Evolutionary conservation across 2,113 vertebrate genomes (phyloP).

Genomic region (Hemibagrus wyckioides): DNA sequence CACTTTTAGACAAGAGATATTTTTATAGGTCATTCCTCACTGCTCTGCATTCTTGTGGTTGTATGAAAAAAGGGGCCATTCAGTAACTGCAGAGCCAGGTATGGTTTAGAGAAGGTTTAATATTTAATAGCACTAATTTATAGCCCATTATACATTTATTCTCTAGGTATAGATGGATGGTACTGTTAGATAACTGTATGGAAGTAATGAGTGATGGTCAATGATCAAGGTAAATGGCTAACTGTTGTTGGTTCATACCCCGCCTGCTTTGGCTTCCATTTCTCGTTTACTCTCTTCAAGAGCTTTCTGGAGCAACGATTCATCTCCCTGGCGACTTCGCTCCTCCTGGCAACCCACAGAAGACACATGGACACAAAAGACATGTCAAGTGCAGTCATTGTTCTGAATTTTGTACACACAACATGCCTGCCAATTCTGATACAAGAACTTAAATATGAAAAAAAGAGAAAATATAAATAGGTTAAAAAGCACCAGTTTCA

Average conservation of each 20-base stretch:
- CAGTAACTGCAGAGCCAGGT: constrained; percentile 16
- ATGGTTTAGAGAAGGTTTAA: neutral
- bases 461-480: neutral
- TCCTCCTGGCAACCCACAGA: constrained; percentile 79
- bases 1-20: constrained; percentile 27
- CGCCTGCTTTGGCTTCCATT: constrained; percentile 74
- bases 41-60: neutral
- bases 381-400: constrained; percentile 49
- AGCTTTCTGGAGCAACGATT: constrained; percentile 77
- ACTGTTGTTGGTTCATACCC: constrained; percentile 65
- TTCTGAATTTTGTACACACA: constrained; percentile 30
- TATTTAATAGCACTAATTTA: neutral
- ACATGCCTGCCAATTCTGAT: constrained; percentile 24
- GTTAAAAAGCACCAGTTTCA: constrained; percentile 9
- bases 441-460: neutral
- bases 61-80: constrained; percentile 4
- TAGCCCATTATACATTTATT: neutral
- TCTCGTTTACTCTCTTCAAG: constrained; percentile 75
- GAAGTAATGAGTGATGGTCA: neutral
- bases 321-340: constrained; percentile 82
- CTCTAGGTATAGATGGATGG: neutral
- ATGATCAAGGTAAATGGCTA: neutral
- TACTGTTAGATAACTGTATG: neutral
- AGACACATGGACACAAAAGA: constrained; percentile 54
- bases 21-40: constrained; percentile 42